Conservation (phyloP, 2,113 vertebrate genomes). For the Arenaria interpres region DNA sequence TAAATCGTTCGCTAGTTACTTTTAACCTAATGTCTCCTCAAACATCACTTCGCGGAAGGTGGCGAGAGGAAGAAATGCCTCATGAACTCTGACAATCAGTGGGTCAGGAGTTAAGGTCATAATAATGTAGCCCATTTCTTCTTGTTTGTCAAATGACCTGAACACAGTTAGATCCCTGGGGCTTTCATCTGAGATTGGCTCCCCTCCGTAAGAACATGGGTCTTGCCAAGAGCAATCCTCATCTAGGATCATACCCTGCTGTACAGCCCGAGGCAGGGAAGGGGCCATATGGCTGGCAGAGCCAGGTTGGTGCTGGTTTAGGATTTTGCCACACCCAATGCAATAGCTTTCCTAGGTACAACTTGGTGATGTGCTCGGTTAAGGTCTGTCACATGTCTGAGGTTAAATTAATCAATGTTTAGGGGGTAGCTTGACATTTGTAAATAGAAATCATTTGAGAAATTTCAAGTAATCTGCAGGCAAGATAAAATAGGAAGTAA, state of each 20-base stretch:
- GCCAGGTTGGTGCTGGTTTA: neutral
- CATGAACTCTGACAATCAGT: constrained; percentile 2
- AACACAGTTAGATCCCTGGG: neutral
- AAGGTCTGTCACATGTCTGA: neutral
- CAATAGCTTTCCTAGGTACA: neutral
- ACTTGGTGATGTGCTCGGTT: neutral
- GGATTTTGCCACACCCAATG: neutral
- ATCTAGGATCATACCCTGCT: neutral
- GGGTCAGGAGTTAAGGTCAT: constrained; percentile 41
- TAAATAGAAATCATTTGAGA: neutral
- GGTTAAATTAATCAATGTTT: neutral
- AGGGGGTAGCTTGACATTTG: neutral
- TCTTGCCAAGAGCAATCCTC: neutral
- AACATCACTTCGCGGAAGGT: neutral
- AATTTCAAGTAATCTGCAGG: neutral
- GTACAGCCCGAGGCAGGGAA: neutral
- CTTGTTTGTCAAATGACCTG: constrained; percentile 22
- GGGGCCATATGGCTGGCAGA: neutral
- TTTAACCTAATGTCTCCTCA: constrained; percentile 44
- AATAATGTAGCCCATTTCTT: constrained; percentile 11
- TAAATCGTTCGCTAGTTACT: constrained; percentile 46
- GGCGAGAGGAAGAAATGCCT: constrained; percentile 3
- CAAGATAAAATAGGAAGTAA: constrained; percentile 13
- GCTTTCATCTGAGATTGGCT: neutral
- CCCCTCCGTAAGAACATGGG: neutral